A percentile compares a stretch with the other conserved stretches of the same genome.
These are phyloP conservation scores for Emmelina monodactyla DNA, from an alignment of 2,888 invertebrate genomes.

Conservation along the genomic window DNA sequence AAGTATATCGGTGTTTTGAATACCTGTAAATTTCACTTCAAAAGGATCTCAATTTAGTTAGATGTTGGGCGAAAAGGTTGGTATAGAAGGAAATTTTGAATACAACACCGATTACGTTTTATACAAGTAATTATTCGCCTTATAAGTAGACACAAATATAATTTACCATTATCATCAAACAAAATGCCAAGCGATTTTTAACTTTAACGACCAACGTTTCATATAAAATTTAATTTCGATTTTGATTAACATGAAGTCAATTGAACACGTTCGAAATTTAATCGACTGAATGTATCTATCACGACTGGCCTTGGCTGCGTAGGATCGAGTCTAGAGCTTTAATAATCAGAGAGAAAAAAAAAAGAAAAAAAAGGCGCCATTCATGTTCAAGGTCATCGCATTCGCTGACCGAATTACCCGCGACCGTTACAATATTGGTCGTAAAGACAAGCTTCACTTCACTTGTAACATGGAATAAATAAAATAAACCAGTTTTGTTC, in stretches of 20 bases:
- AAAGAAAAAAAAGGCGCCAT: slow-evolving; percentile 24
- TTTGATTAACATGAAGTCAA: neutral
- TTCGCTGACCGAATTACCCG: slow-evolving; percentile 37
- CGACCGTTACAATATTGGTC: neutral
- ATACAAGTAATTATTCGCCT: too few relatives aligned
- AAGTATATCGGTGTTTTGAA: too few relatives aligned
- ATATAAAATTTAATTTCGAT: neutral
- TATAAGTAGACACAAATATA: slow-evolving; percentile 1
- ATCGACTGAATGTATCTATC: slow-evolving; percentile 21
- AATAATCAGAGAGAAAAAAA: too few relatives aligned
- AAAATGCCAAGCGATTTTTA: neutral
- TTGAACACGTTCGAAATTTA: neutral
- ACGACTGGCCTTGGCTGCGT: slow-evolving; percentile 17
- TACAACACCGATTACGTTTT: too few relatives aligned
- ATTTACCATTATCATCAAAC: slow-evolving; percentile 4
- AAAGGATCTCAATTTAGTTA: too few relatives aligned
- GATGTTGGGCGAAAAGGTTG: too few relatives aligned
- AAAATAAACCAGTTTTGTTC: too few relatives aligned
- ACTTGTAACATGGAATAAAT: too few relatives aligned
- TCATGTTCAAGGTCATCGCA: slow-evolving; percentile 45
- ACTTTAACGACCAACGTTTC: neutral
- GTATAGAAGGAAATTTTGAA: too few relatives aligned
- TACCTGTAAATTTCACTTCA: too few relatives aligned
- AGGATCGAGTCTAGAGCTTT: too few relatives aligned
- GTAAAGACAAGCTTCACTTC: neutral